Evolutionary conservation across 1,140 invertebrate genomes (phyloP).

Genomic region (Nymphalis io): DNA sequence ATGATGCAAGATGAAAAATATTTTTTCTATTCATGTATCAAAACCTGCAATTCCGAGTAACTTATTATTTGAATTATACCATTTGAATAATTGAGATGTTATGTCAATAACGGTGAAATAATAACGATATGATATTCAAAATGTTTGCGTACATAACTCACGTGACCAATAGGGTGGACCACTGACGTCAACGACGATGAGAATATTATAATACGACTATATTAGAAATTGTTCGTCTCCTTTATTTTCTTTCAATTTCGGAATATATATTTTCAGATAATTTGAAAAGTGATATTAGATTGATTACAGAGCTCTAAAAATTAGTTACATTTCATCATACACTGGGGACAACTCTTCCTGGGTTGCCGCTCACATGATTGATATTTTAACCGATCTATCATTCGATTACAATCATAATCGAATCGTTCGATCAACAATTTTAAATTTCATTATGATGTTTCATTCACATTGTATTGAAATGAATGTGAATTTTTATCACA

Average conservation of each 20-base stretch:
- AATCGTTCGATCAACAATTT: slow-evolving; percentile 33
- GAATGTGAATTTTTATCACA: background rate
- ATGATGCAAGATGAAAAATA: background rate
- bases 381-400: slow-evolving; percentile 19
- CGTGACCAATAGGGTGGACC: slow-evolving; percentile 26
- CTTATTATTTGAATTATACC: slow-evolving; percentile 2
- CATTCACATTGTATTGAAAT: background rate
- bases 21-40: slow-evolving; percentile 15
- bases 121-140: slow-evolving; percentile 33
- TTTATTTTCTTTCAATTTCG: too few relatives aligned
- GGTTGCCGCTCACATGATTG: slow-evolving; percentile 13
- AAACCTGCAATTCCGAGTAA: slow-evolving; percentile 2
- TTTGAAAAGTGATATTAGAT: background rate
- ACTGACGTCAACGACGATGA: background rate
- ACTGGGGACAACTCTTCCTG: slow-evolving; percentile 23
- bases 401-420: slow-evolving; percentile 22
- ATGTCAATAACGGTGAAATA: slow-evolving; percentile 20
- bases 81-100: slow-evolving; percentile 11
- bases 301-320: background rate
- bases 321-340: background rate
- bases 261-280: too few relatives aligned
- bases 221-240: background rate
- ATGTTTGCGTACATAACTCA: slow-evolving; percentile 35
- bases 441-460: slow-evolving; percentile 24
- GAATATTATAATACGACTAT: slow-evolving; percentile 7